These are phyloP conservation scores for Leptothorax acervorum DNA, from an alignment of 2,888 invertebrate genomes.

Conservation along the genomic window DNA sequence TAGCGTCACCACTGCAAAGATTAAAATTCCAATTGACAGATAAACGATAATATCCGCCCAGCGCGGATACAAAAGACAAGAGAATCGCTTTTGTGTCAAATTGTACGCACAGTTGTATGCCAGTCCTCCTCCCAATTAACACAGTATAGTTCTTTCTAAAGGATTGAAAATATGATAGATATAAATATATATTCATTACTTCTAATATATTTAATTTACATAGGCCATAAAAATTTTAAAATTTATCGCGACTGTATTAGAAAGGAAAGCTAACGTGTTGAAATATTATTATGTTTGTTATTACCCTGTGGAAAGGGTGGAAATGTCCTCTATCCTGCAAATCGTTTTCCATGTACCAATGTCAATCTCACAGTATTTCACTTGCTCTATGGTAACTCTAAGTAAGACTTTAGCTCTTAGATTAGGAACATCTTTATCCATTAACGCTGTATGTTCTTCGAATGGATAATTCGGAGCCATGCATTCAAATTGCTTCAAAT, in stretches of 20 bases:
- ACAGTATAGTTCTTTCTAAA: slow-evolving; percentile 89
- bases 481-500: slow-evolving; percentile 92
- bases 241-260: not conserved
- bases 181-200: not conserved
- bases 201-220: not conserved
- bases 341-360: slow-evolving; percentile 84
- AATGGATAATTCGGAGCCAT: slow-evolving; percentile 93
- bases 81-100: slow-evolving; percentile 89
- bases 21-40: slow-evolving; percentile 96
- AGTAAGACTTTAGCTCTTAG: slow-evolving; percentile 92
- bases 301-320: slow-evolving; percentile 91
- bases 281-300: not conserved
- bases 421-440: slow-evolving; percentile 87
- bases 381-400: slow-evolving; percentile 84
- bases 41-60: slow-evolving; percentile 94
- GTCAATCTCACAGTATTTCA: slow-evolving; percentile 78
- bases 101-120: slow-evolving; percentile 92
- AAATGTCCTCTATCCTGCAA: slow-evolving; percentile 94
- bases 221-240: not conserved
- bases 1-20: slow-evolving; percentile 90
- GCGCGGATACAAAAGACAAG: slow-evolving; percentile 92
- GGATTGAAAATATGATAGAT: not conserved
- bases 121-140: slow-evolving; percentile 91
- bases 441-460: slow-evolving; percentile 91
- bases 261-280: slow-evolving; percentile 3